Conservation (phyloP, 64 coral and sea anemone genomes). For the Dendronephthya gigantea region DNA sequence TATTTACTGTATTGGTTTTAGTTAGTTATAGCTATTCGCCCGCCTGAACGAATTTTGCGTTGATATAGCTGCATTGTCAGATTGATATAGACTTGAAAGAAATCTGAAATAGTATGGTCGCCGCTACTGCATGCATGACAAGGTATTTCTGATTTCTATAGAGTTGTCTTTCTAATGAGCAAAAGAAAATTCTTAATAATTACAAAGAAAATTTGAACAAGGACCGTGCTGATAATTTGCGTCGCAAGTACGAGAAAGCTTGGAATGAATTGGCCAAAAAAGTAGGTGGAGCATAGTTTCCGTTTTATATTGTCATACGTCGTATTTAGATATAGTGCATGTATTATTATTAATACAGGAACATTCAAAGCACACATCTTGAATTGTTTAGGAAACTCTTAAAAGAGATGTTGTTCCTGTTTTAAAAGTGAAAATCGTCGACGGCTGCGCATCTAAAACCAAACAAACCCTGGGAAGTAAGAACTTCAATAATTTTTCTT, state of each 20-base stretch:
- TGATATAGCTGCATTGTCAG: too few species aligned
- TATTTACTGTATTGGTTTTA: too few species aligned
- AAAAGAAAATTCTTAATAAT: neutral
- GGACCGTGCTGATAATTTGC: neutral
- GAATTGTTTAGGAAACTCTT: neutral
- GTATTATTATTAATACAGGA: too few species aligned
- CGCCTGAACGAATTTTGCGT: too few species aligned
- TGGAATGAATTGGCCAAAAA: neutral
- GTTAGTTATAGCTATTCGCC: too few species aligned
- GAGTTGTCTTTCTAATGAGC: neutral
- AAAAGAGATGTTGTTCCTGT: conserved; percentile 6
- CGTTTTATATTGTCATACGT: neutral
- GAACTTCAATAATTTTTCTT: too few species aligned
- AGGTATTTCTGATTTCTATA: neutral
- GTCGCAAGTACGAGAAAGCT: neutral
- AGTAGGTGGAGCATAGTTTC: neutral
- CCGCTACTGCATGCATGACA: too few species aligned
- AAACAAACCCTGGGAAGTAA: neutral
- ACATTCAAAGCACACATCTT: neutral
- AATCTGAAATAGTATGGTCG: too few species aligned
- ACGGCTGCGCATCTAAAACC: neutral
- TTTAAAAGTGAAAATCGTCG: conserved; percentile 9
- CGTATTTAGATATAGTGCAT: too few species aligned
- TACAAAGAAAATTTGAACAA: neutral
- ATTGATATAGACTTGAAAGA: too few species aligned